Conservation (phyloP, 2,113 vertebrate species). For the Pterocles orientalis region DNA sequence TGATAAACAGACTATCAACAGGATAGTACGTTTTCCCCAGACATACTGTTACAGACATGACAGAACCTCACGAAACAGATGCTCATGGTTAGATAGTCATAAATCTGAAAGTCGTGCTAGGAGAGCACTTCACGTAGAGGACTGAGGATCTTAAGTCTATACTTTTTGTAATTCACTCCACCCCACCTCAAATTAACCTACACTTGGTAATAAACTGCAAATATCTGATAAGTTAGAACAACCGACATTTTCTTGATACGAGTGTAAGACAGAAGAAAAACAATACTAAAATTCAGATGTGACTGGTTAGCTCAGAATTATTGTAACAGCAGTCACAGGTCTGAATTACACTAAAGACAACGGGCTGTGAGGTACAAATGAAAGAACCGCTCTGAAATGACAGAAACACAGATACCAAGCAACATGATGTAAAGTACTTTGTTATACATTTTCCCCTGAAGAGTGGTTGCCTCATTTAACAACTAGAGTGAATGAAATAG, state of each 20-base stretch:
- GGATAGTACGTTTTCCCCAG: not conserved
- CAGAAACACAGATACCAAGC: not conserved
- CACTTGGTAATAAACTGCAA: not conserved
- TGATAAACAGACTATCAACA: not conserved
- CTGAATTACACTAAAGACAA: not conserved
- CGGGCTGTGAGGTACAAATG: not conserved
- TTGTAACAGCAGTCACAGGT: not conserved
- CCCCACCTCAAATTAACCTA: not conserved
- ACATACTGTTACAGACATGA: not conserved
- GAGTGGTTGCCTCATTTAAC: not conserved
- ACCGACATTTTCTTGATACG: not conserved
- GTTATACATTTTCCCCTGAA: not conserved
- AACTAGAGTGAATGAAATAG: not conserved
- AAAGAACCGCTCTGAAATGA: fast-evolving
- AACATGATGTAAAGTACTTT: not conserved
- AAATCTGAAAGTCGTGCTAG: not conserved
- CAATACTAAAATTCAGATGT: not conserved
- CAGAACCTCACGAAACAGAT: not conserved
- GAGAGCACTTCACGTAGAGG: not conserved
- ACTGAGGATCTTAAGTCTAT: not conserved
- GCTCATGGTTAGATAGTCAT: not conserved
- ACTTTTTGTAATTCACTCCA: not conserved
- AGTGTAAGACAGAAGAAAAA: not conserved
- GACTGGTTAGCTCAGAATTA: not conserved
- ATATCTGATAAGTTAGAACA: not conserved